phyloP scores from a whole-genome alignment of 2,888 invertebrate genomes.

The Dryomyza anilis region DNA sequence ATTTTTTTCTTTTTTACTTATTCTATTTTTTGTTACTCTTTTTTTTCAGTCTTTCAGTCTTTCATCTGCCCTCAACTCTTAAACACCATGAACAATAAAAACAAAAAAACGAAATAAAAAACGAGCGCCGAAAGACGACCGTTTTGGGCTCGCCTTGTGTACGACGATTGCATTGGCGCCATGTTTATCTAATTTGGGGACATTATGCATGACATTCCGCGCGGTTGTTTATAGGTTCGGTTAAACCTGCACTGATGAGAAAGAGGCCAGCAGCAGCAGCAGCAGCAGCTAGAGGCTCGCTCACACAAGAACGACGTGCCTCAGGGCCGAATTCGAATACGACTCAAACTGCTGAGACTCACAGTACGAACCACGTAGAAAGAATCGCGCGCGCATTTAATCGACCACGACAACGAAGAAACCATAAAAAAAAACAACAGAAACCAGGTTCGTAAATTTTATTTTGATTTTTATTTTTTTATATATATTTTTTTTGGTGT shows the following conservation, averaged over 20 bases:
- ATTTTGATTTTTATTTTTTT: background rate
- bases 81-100: background rate
- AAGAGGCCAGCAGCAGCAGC: background rate
- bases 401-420: background rate
- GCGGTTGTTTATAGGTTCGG: slow-evolving; percentile 60
- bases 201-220: slow-evolving; percentile 62
- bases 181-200: slow-evolving; percentile 61
- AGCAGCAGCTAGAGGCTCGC: background rate
- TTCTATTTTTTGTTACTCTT: too few relatives aligned
- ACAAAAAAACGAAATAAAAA: background rate
- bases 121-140: background rate
- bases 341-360: too few relatives aligned
- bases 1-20: too few relatives aligned
- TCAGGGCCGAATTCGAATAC: too few relatives aligned
- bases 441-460: background rate
- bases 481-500: too few relatives aligned
- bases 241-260: slow-evolving; percentile 59
- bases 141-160: background rate
- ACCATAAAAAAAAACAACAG: background rate
- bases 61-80: too few relatives aligned
- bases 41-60: too few relatives aligned
- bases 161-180: slow-evolving; percentile 50
- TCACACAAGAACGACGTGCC: background rate
- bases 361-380: too few relatives aligned
- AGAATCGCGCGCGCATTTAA: too few relatives aligned